These are phyloP conservation scores for Spodoptera frugiperda DNA, from an alignment of 1,140 invertebrate genomes.

Conservation along the genomic window DNA sequence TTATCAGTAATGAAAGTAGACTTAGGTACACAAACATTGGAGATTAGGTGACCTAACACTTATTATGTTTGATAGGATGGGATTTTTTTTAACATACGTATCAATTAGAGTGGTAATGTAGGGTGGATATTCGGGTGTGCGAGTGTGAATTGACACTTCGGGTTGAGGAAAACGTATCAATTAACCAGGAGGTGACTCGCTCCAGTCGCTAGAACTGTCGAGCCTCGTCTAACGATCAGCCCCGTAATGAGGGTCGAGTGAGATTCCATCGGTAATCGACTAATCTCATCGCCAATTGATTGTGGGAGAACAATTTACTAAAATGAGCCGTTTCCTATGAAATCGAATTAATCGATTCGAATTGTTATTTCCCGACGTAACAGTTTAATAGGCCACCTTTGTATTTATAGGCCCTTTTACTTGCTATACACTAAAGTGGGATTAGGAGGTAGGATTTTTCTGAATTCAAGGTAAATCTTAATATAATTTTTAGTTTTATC, in stretches of 20 bases:
- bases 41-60: too few relatives aligned
- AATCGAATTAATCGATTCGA: conserved; percentile 38
- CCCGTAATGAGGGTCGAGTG: conserved; percentile 48
- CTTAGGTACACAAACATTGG: background rate
- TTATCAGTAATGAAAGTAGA: background rate
- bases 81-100: too few relatives aligned
- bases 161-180: conserved; percentile 18
- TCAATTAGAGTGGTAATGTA: background rate
- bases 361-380: conserved; percentile 22
- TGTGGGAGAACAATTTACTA: conserved; percentile 1
- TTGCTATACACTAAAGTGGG: conserved; percentile 2
- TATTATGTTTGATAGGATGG: too few relatives aligned
- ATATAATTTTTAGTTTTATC: conserved; percentile 15
- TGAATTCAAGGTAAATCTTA: conserved; percentile 12
- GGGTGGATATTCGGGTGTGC: background rate
- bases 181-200: conserved; percentile 13
- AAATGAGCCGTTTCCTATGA: conserved; percentile 6
- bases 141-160: background rate
- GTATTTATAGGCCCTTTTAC: conserved; percentile 23
- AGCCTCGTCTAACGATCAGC: conserved; percentile 23
- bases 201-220: background rate
- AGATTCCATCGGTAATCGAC: conserved; percentile 29
- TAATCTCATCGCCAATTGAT: conserved; percentile 37
- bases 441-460: background rate
- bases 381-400: conserved; percentile 32